Base-by-base conservation (phyloP, 2,113 vertebrate genomes). In the Mirza zaza region DNA sequence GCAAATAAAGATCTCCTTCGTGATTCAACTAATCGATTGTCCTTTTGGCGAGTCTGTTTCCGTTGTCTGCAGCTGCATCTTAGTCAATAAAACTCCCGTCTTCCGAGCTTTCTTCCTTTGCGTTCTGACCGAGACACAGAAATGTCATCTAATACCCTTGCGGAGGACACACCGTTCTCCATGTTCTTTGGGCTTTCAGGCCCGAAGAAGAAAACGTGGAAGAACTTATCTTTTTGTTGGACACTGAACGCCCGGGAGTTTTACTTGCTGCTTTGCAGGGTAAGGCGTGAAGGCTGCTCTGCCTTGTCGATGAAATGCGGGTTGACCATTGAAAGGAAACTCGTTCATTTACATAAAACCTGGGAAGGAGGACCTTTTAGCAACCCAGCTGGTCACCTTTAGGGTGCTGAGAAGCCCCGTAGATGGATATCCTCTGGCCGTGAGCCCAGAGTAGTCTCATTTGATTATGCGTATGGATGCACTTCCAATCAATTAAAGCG, bases 11-110 rank as follows among this genome's bases (percentile, higher is more conserved):
- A 9, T 5, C 50, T 42, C 21, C 13, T 20, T n/a, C 1, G 0
- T 7, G 45, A 70, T 23, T 6, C 27, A 25, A 12, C 25, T 3
- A 9, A 3, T 1, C 0, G 4, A 0, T 18, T 32, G 39, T 5
- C 59, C 32, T n/a, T 45, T 65, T 61, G 12, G 1, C 20, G 3
- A 10, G 34, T 14, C 18, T n/a, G 8, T 36, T 4, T 48, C 55
- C 45, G 1, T n/a, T 8, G 3, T n/a, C 48, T 39, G 77, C 8
- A 17, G 14, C 55, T 50, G 6, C 9, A 8, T 11, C 15, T 81
- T 8, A 5, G 17, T 65, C 34, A 32, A 36, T 5, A 34, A 25
- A 32, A 57, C 5, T 6, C 34, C 39, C 36, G 21, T 9, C 67
- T 65, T 80, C 10, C 11, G 5, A 2, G 18, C 18, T 48, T 79